Percentiles rank a stretch among this genome's conserved stretches.
Evolutionary conservation across 2,113 vertebrate genomes (phyloP).

Genomic region (Amazona vittata): DNA sequence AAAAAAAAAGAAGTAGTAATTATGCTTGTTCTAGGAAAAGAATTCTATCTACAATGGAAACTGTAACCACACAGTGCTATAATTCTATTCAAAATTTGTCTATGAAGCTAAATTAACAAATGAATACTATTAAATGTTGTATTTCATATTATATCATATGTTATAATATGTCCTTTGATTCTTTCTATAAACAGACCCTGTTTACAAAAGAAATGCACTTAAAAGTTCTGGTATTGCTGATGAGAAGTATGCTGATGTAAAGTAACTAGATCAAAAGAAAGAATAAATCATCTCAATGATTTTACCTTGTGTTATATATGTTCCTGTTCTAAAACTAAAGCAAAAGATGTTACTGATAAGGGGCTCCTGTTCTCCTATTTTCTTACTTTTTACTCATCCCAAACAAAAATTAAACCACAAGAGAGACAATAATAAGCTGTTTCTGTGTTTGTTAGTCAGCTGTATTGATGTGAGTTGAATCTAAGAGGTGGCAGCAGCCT

Average conservation of each 20-base stretch:
- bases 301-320: not conserved
- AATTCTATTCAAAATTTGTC: not conserved
- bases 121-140: accelerated
- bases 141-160: not conserved
- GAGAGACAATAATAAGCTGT: not conserved
- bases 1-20: not conserved
- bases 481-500: not conserved
- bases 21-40: not conserved
- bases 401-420: not conserved
- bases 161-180: not conserved
- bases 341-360: not conserved
- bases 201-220: not conserved
- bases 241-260: not conserved
- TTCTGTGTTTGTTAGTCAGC: not conserved
- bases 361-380: not conserved
- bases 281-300: not conserved
- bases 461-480: not conserved
- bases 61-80: not conserved
- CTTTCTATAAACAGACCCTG: not conserved
- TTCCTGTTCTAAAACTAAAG: not conserved
- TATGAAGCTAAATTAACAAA: not conserved
- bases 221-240: not conserved
- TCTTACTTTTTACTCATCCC: not conserved
- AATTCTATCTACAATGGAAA: not conserved
- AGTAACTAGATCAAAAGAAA: not conserved